Evolutionary conservation across 2,797 vertebrate species (phyloP).

Genomic region (Leucoraja ocellata): DNA sequence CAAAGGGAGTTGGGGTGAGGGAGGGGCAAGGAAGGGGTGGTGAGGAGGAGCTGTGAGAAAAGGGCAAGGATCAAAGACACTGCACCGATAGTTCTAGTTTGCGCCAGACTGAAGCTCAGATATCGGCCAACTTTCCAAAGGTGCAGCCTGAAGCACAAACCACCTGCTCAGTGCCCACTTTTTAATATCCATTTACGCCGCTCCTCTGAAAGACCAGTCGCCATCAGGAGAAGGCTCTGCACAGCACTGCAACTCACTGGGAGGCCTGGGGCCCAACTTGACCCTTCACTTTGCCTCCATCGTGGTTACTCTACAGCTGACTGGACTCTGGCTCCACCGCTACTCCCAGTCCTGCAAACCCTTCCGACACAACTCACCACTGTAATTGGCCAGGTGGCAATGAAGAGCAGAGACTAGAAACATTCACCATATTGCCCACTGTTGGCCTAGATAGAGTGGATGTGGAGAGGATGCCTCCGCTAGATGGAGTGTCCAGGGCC

Average conservation of each 20-base stretch:
- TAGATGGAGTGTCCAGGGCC: too few relatives aligned
- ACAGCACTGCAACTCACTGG: neutral
- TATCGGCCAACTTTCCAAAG: neutral
- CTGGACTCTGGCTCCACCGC: neutral
- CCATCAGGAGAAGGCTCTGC: neutral
- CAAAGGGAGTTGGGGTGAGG: neutral
- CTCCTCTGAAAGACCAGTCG: neutral
- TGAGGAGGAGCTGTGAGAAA: neutral
- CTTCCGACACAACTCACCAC: too few relatives aligned
- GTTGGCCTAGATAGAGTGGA: neutral
- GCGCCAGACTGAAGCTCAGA: neutral
- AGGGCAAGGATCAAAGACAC: neutral
- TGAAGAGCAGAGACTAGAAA: neutral
- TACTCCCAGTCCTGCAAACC: too few relatives aligned
- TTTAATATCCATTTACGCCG: neutral
- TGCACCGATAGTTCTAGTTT: neutral
- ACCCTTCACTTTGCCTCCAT: neutral
- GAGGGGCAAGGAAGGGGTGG: neutral
- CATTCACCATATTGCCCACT: neutral
- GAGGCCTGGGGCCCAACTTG: neutral
- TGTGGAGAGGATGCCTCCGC: too few relatives aligned
- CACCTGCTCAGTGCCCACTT: neutral
- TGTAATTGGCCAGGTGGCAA: too few relatives aligned
- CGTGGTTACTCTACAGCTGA: neutral
- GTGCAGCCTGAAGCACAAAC: too few relatives aligned